Evolutionary conservation across 2,888 invertebrate genomes (phyloP).

Genomic region (Timema cristinae): DNA sequence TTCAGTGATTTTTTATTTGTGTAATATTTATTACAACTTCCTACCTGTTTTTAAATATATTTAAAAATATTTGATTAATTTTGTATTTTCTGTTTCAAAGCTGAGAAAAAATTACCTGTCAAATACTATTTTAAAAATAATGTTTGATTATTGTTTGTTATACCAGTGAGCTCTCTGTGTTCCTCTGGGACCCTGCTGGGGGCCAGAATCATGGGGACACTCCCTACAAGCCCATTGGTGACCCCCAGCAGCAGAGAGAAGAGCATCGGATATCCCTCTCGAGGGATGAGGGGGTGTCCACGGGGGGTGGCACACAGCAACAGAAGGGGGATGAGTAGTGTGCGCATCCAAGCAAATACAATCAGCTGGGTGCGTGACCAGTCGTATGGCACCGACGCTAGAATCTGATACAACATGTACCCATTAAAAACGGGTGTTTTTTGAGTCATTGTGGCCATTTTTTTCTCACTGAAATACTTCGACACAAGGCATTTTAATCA

Average conservation of each 20-base stretch:
- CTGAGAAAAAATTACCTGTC: no score
- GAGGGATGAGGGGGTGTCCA: slow-evolving; percentile 63
- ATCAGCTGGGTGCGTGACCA: slow-evolving; percentile 79
- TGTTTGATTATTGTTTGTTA: no score
- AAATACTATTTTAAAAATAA: no score
- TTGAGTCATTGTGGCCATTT: no score
- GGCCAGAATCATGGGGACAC: slow-evolving; percentile 89
- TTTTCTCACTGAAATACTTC: no score
- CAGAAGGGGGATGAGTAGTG: slow-evolving; percentile 74
- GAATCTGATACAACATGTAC: slow-evolving; percentile 49
- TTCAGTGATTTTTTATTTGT: no score
- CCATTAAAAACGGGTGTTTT: no score
- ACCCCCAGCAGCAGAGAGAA: slow-evolving; percentile 70
- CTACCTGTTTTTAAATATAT: no score
- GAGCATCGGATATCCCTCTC: slow-evolving; percentile 62
- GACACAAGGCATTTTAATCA: no score
- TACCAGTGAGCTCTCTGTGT: slow-evolving; percentile 81
- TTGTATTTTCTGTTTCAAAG: no score
- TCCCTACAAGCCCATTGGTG: slow-evolving; percentile 83
- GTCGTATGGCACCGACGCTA: slow-evolving; percentile 75
- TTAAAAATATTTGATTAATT: no score
- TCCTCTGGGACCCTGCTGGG: slow-evolving; percentile 82
- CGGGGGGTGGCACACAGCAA: slow-evolving; percentile 77
- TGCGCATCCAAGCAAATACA: slow-evolving; percentile 66
- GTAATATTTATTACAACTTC: no score